Percentiles rank a stretch among this genome's conserved stretches.
phyloP scores from a whole-genome alignment of 2,888 invertebrate species.

The Nomada ruficornis region DNA sequence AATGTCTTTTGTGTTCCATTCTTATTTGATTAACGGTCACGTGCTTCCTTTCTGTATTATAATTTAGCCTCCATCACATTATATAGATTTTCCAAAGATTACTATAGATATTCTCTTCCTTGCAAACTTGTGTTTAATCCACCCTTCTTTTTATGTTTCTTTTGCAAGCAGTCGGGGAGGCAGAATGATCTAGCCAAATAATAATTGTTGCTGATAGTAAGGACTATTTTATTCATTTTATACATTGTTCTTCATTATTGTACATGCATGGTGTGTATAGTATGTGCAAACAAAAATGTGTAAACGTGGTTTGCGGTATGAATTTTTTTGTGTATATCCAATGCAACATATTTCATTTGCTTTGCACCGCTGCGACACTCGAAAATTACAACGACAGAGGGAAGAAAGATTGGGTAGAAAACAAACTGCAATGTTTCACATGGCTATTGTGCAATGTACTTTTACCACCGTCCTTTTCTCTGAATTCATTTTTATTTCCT shows the following conservation, averaged over 20 bases:
- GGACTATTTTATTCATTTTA: constrained; percentile 76
- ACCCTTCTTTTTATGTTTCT: constrained; percentile 77
- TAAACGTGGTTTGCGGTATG: constrained; percentile 17
- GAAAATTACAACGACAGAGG: not conserved
- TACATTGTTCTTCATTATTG: constrained; percentile 59
- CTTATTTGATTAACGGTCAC: not conserved
- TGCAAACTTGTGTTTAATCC: constrained; percentile 65
- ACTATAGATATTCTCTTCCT: constrained; percentile 48
- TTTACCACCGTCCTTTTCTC: not conserved
- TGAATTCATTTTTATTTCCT: not conserved
- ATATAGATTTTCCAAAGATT: constrained; percentile 40
- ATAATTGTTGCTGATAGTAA: constrained; percentile 83
- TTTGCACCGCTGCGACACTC: not conserved
- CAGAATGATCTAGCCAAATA: constrained; percentile 84
- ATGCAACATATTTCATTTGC: constrained; percentile 4
- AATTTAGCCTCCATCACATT: constrained; percentile 27
- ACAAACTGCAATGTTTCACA: not conserved
- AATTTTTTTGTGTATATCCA: not conserved
- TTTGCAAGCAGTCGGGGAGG: constrained; percentile 83
- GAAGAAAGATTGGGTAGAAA: not conserved
- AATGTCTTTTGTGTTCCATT: not conserved
- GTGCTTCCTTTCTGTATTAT: constrained; percentile 29
- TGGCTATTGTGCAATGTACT: not conserved
- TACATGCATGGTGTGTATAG: constrained; percentile 50
- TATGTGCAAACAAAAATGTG: not conserved